phyloP scores from a whole-genome alignment of 1,140 invertebrate species.

The Procambarus virginalis region DNA sequence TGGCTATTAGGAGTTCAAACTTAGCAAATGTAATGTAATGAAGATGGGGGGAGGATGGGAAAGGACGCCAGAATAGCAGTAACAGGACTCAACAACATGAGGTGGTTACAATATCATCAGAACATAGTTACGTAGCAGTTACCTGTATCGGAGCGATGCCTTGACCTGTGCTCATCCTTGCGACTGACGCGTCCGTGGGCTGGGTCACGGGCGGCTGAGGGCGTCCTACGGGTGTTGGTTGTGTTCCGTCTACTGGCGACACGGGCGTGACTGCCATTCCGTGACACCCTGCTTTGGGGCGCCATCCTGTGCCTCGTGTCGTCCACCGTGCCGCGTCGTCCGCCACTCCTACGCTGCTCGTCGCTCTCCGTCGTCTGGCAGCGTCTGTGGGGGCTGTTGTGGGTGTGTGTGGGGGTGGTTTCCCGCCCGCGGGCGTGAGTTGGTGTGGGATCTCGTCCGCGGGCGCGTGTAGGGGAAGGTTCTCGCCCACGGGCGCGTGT shows the following conservation, averaged over 20 bases:
- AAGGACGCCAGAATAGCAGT: too few species aligned
- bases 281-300: background rate
- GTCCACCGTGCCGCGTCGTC: background rate
- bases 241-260: background rate
- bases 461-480: background rate
- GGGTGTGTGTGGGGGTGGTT: background rate
- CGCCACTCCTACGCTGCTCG: background rate
- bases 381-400: constrained; percentile 4
- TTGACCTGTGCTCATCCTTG: background rate
- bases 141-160: constrained; percentile 10
- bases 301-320: background rate
- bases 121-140: background rate
- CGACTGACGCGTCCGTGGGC: background rate
- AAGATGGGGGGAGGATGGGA: too few species aligned
- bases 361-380: background rate
- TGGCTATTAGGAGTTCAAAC: too few species aligned
- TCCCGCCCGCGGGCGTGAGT: background rate
- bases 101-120: background rate
- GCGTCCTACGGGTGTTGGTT: background rate
- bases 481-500: background rate
- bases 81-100: too few species aligned
- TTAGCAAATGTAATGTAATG: too few species aligned
- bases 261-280: background rate
- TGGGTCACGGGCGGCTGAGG: background rate
- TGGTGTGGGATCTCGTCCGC: background rate